Base-by-base conservation (phyloP, 64 coral and sea anemone species). In the Montipora capricornis region DNA sequence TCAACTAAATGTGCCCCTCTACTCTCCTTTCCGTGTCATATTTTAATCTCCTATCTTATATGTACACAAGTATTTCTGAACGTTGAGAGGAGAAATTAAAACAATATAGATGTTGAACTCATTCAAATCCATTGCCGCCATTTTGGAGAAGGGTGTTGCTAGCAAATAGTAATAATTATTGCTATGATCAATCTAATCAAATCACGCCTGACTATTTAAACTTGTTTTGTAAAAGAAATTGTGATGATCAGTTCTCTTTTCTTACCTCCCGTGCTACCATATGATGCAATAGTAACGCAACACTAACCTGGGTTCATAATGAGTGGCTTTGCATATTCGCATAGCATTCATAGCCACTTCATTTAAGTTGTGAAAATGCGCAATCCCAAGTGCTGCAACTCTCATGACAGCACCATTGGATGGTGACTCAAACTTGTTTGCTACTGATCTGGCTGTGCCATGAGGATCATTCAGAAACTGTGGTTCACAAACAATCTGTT, bases 361-460 rank as follows among this genome's bases (percentile, higher is more conserved):
- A 80, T 84, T 87, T 50, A 97, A 62, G 79, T 97, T 89, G 83
- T 93, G 70, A 53, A 97, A 97, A 70, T 94, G 92, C 44, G 93
- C 76, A 26, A 97, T 64, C 51, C 95, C 95, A 68, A 97, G 89
- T 76, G 91, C 74, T 20, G 95, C 87, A 20, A 89, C 87, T 83
- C 95, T 97, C 95, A 97, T 97, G 44, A 97, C 80, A 67, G 92
- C 95, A 76, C 95, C 95, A 91, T 97, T 97, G 12, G 95, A 91
- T 22, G 95, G 92, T 17, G 95, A 97, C 71, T 97, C 95, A 84
- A 91, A 94, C 2, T 77, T 74, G 74, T 97, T 84, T 89, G 92
- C 90, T 5, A 97, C 95, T 49, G 78, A 91, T 59, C 86, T 94
- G 12, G 95, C 95, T 49, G 92, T 52, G 13, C 89, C 95, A 73